Evolutionary conservation across 64 coral and sea anemone genomes (phyloP).

Genomic region (Actinia equina): DNA sequence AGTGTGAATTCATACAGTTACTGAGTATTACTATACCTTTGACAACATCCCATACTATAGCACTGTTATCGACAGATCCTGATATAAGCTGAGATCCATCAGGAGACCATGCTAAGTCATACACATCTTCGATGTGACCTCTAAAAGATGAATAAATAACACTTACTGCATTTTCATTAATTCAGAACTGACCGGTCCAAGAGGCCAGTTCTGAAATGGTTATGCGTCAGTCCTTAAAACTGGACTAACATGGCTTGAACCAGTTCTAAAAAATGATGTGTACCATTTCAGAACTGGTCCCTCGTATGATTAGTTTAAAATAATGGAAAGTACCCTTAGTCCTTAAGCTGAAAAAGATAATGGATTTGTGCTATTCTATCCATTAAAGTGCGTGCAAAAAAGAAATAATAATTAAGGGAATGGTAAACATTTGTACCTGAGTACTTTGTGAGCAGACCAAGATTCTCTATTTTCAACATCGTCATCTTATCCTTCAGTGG

Average conservation of each 20-base stretch:
- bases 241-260: too few species aligned
- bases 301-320: too few species aligned
- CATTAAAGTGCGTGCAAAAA: neutral
- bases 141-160: constrained; percentile 20
- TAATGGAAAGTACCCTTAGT: too few species aligned
- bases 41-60: constrained; percentile 86
- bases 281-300: too few species aligned
- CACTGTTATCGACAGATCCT: constrained; percentile 97
- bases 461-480: constrained; percentile 84
- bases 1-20: neutral
- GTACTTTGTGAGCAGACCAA: constrained; percentile 78
- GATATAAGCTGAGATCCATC: constrained; percentile 77
- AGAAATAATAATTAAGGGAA: neutral
- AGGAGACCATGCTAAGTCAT: constrained; percentile 93
- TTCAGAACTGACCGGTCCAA: too few species aligned
- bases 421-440: constrained; percentile 47
- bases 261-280: too few species aligned
- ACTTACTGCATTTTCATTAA: neutral
- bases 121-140: constrained; percentile 96
- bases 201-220: too few species aligned
- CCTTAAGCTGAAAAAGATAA: too few species aligned
- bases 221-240: too few species aligned
- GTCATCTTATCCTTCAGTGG: constrained; percentile 30
- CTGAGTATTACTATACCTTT: constrained; percentile 46
- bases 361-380: neutral